phyloP scores from a whole-genome alignment of 2,797 vertebrate genomes.

The Poecilia wingei region DNA sequence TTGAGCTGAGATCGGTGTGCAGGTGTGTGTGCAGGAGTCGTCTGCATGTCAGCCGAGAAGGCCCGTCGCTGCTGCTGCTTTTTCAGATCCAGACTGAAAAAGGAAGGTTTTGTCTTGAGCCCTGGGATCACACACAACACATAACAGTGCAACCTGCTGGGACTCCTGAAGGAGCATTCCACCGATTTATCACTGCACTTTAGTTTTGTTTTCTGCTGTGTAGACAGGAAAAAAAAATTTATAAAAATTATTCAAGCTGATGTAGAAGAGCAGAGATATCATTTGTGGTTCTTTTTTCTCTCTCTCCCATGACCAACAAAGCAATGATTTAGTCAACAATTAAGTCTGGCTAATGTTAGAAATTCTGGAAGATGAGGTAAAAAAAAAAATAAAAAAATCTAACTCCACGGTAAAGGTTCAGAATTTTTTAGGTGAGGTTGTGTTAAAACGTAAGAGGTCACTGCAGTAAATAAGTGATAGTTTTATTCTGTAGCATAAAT shows the following conservation, averaged over 20 bases:
- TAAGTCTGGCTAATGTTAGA: background rate
- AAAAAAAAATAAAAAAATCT: background rate
- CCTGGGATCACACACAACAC: conserved; percentile 26
- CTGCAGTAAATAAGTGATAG: background rate
- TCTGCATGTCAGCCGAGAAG: conserved; percentile 43
- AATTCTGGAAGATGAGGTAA: background rate
- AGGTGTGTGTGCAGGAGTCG: conserved; percentile 33
- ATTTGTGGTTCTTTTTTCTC: background rate
- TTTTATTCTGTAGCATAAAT: background rate
- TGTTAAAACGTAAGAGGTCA: background rate
- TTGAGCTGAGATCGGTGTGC: conserved; percentile 63
- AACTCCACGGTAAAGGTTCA: background rate
- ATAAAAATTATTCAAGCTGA: background rate
- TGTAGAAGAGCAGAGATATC: background rate
- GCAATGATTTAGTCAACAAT: background rate
- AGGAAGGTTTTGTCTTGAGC: conserved; percentile 27
- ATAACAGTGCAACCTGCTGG: conserved; percentile 4
- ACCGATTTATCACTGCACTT: conserved; percentile 11
- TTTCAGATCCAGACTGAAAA: conserved; percentile 35
- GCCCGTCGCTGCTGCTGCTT: conserved; percentile 24
- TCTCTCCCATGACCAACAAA: background rate
- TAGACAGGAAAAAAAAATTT: background rate
- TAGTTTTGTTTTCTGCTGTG: background rate
- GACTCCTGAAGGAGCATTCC: conserved; percentile 21
- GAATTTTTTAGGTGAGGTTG: background rate